phyloP scores from a whole-genome alignment of 2,797 vertebrate species.

The Garrulus glandarius region DNA sequence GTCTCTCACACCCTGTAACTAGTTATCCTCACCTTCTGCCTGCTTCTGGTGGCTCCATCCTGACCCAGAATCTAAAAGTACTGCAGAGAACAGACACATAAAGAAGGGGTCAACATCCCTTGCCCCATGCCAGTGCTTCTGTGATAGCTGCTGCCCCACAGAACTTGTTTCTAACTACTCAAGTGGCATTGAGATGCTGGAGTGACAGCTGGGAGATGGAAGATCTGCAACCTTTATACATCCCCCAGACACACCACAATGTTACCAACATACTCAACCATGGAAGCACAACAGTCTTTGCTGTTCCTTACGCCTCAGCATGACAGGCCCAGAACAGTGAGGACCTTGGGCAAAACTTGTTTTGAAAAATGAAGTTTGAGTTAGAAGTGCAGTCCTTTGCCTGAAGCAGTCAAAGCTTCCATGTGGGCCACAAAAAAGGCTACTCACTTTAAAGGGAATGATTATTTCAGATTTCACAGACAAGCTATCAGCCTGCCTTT shows the following conservation, averaged over 20 bases:
- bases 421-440: not conserved
- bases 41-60: not conserved
- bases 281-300: fast-evolving
- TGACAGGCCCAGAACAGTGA: not conserved
- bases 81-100: not conserved
- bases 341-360: not conserved
- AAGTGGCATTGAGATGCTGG: not conserved
- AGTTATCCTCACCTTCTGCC: not conserved
- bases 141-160: not conserved
- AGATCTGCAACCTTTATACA: not conserved
- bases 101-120: not conserved
- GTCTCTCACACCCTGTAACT: not conserved
- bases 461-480: not conserved
- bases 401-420: not conserved
- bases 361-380: not conserved
- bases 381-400: not conserved
- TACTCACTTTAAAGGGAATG: not conserved
- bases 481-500: not conserved
- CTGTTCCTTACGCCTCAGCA: not conserved
- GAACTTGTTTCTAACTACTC: not conserved
- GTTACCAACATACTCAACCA: not conserved
- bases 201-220: not conserved
- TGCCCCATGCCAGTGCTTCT: not conserved
- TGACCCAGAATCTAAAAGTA: not conserved
- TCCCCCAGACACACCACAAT: not conserved